These are phyloP conservation scores for Athetis lepigone DNA, from an alignment of 2,888 invertebrate species.

Conservation along the genomic window DNA sequence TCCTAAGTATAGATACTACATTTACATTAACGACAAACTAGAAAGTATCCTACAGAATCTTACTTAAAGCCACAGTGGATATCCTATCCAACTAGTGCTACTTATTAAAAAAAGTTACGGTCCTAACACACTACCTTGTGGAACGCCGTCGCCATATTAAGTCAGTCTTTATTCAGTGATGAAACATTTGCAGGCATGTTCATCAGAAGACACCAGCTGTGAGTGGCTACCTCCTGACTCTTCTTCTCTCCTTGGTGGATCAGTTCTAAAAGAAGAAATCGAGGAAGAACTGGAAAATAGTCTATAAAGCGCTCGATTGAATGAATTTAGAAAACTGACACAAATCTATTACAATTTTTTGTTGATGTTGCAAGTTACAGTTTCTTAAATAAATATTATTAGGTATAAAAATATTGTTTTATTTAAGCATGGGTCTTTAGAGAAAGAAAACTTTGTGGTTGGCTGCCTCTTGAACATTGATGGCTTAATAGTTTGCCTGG, in stretches of 20 bases:
- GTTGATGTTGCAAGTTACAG: slow-evolving; percentile 70
- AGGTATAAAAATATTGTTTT: slow-evolving; percentile 1
- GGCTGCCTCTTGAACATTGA: too few species aligned
- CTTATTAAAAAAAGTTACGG: too few species aligned
- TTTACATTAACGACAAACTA: too few species aligned
- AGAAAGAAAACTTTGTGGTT: too few species aligned
- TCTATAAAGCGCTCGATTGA: slow-evolving; percentile 22
- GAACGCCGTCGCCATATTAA: too few species aligned
- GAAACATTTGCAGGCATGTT: slow-evolving; percentile 76
- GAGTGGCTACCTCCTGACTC: slow-evolving; percentile 88
- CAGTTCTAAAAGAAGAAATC: slow-evolving; percentile 79
- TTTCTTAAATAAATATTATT: slow-evolving; percentile 34
- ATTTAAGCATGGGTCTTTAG: too few species aligned
- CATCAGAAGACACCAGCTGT: slow-evolving; percentile 88
- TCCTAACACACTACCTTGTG: too few species aligned
- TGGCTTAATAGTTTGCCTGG: too few species aligned
- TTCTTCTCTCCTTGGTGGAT: slow-evolving; percentile 79
- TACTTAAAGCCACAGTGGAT: slow-evolving; percentile 16
- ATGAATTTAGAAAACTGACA: slow-evolving; percentile 10
- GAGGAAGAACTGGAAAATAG: slow-evolving; percentile 77
- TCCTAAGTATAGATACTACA: too few species aligned
- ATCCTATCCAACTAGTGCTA: too few species aligned
- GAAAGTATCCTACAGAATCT: too few species aligned
- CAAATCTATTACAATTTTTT: slow-evolving; percentile 1
- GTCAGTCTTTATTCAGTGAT: too few species aligned